These are phyloP conservation scores for Hirtodrosophila duncani DNA, from an alignment of 2,888 invertebrate genomes.

Conservation along the genomic window DNA sequence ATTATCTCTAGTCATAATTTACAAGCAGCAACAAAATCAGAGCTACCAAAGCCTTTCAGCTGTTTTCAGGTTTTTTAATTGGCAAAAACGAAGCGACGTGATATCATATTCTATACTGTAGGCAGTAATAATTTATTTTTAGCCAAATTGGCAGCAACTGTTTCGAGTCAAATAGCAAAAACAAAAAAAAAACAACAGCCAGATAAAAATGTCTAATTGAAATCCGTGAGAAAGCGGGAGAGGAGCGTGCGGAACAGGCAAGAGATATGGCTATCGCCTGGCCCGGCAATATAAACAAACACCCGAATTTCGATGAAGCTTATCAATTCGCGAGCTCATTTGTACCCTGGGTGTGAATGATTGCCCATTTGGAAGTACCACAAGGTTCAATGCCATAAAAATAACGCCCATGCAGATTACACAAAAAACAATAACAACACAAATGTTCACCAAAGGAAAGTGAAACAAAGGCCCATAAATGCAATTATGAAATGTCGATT, in stretches of 20 bases:
- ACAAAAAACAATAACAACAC: too few relatives aligned
- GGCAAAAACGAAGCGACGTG: constrained; percentile 60
- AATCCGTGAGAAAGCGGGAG: background rate
- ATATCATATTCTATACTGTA: constrained; percentile 67
- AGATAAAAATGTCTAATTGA: constrained; percentile 60
- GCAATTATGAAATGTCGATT: too few relatives aligned
- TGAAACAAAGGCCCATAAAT: too few relatives aligned
- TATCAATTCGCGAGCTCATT: constrained; percentile 20
- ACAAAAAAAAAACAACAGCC: constrained; percentile 20
- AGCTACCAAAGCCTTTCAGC: constrained; percentile 28
- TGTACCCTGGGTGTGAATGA: constrained; percentile 28
- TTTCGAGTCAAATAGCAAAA: constrained; percentile 24
- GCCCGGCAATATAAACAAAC: background rate
- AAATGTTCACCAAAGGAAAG: too few relatives aligned
- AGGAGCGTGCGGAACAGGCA: background rate
- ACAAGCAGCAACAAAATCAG: constrained; percentile 19
- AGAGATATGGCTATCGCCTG: background rate
- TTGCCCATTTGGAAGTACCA: constrained; percentile 31
- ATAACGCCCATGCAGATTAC: background rate
- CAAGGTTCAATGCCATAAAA: constrained; percentile 28
- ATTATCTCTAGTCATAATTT: constrained; percentile 68
- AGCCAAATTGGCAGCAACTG: constrained; percentile 61
- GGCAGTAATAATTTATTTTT: constrained; percentile 67
- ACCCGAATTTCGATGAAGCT: constrained; percentile 4
- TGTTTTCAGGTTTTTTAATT: constrained; percentile 58